Evolutionary conservation across 92 coral and sea anemone species (phyloP), one percentile per base, ranked within the genome.

Genomic region (Plumapathes pennacea): DNA sequence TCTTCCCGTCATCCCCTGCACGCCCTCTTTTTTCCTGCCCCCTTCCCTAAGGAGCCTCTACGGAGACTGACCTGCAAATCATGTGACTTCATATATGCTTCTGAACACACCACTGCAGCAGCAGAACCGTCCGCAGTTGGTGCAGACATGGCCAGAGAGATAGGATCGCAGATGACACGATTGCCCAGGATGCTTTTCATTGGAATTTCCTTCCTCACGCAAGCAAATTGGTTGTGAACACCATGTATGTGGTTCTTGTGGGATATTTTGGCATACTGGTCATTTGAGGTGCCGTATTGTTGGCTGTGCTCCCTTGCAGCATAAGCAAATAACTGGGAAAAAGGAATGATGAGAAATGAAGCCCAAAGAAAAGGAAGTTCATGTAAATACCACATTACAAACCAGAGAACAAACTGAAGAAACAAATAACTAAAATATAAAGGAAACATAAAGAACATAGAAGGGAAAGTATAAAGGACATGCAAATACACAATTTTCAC

Each of bases 81-180:
- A 50, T 63, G 78, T 22, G 88, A 69, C 55, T 47, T 68, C 94
- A 85, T 81, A 32, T 74, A 85, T 20, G 58, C 88, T 36, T 64
- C 71, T 3, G 88, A 85, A 26, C 94, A 81, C 39, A 85, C 88
- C 37, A 85, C 72, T 11, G 88, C 94, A 10, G 94, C 88, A 4
- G 94, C 94, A 21, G 94, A 83, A 28, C 94, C 94, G 47, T 85
- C 94, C 25, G 94, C 94, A 1, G 94, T 85, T 43, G 94, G 94
- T 3, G 94, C 80, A 36, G 88, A 81, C 94, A 85, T 85, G 2
- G 87, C 72, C 14, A 81, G 24, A 1, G 88, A 46, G 45, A 85
- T 81, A 3, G 88, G 94, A 43, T 81, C 74, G 44, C 80, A 74
- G 25, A 85, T 60, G 76, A 64, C 69, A 10, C 69, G 64, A 31